phyloP scores from a whole-genome alignment of 2,797 vertebrate genomes.

The Phalloptychus januarius region DNA sequence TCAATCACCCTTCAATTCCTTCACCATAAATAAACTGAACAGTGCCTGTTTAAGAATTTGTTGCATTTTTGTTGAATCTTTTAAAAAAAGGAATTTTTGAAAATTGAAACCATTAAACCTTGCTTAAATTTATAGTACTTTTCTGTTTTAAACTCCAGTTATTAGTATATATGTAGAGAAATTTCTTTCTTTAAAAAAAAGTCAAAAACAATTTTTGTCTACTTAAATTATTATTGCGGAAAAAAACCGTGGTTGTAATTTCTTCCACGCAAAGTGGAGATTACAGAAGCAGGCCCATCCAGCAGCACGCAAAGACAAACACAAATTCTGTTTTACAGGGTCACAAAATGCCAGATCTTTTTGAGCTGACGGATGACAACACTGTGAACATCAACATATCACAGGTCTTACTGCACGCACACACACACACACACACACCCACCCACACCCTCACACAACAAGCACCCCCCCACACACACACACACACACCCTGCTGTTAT shows the following conservation, averaged over 20 bases:
- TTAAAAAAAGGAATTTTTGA: too few relatives aligned
- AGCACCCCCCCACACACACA: constrained; percentile 30
- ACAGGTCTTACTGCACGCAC: constrained; percentile 24
- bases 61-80: too few relatives aligned
- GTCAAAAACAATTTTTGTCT: not conserved
- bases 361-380: constrained; percentile 67
- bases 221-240: not conserved
- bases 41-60: too few relatives aligned
- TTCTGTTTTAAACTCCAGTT: too few relatives aligned
- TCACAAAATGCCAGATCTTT: constrained; percentile 43
- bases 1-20: too few relatives aligned
- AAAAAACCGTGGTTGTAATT: not conserved
- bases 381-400: constrained; percentile 54
- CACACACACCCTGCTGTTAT: constrained; percentile 37
- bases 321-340: constrained; percentile 25
- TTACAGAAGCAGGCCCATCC: not conserved
- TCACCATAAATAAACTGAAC: too few relatives aligned
- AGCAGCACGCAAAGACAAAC: constrained; percentile 15
- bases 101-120: too few relatives aligned
- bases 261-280: not conserved
- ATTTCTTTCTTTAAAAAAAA: too few relatives aligned
- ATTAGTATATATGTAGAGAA: too few relatives aligned
- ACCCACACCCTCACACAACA: not conserved
- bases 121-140: too few relatives aligned
- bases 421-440: constrained; percentile 38